These are phyloP conservation scores for Microcebus murinus DNA, from an alignment of 2,113 vertebrate genomes.

Conservation along the genomic window DNA sequence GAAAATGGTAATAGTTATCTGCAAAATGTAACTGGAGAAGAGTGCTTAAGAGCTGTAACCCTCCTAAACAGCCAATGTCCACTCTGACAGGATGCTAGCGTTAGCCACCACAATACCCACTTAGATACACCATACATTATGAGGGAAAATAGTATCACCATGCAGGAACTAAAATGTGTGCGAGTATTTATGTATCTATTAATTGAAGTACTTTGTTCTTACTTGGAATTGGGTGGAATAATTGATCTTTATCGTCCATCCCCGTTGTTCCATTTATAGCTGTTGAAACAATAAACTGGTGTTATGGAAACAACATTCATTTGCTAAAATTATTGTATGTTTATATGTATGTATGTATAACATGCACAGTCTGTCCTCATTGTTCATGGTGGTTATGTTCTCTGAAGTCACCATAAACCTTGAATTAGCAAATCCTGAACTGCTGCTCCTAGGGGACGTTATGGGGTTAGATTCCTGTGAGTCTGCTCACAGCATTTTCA, in stretches of 20 bases:
- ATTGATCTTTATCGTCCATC: slow-evolving; percentile 27
- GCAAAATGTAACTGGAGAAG: background rate
- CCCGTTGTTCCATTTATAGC: background rate
- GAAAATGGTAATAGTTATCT: background rate
- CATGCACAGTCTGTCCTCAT: background rate
- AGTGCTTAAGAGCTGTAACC: background rate
- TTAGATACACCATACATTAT: background rate
- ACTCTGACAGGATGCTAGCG: background rate
- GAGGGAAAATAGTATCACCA: background rate
- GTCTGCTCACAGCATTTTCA: background rate
- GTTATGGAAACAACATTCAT: slow-evolving; percentile 38
- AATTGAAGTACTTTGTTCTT: slow-evolving; percentile 58
- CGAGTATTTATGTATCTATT: background rate
- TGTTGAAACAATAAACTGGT: slow-evolving; percentile 72
- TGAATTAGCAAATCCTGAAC: background rate
- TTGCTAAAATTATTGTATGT: background rate
- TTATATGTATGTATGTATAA: background rate
- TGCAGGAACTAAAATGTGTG: background rate
- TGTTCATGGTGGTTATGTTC: background rate
- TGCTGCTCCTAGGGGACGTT: background rate
- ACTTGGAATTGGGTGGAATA: slow-evolving; percentile 72
- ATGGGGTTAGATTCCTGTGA: background rate
- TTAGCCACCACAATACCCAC: background rate
- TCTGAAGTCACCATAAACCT: background rate
- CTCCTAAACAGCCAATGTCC: background rate